Evolutionary conservation across 53 echinoderm and acorn worm species (phyloP).

Genomic region (Echinometra lucunter): DNA sequence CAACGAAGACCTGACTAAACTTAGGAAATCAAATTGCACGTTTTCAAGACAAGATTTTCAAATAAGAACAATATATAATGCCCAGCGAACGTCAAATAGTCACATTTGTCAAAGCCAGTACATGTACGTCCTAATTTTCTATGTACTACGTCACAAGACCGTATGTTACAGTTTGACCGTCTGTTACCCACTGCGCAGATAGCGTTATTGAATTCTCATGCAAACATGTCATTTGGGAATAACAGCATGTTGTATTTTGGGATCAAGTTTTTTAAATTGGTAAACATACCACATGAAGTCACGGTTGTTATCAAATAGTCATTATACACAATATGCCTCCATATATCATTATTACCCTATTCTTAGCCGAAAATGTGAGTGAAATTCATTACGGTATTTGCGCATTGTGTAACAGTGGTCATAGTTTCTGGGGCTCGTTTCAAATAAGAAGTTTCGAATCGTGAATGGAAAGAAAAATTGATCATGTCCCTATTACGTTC

Average conservation of each 20-base stretch:
- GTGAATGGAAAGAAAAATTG: background rate
- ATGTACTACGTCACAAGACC: slow-evolving; percentile 55
- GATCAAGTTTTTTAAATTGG: background rate
- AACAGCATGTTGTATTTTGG: background rate
- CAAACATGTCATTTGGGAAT: background rate
- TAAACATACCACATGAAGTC: too few relatives aligned
- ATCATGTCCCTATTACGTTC: background rate
- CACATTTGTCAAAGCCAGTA: slow-evolving; percentile 58
- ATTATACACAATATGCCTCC: too few relatives aligned
- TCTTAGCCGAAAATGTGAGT: too few relatives aligned
- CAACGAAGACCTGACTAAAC: slow-evolving; percentile 37
- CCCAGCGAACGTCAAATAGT: slow-evolving; percentile 66
- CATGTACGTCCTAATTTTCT: slow-evolving; percentile 51
- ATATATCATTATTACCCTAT: background rate
- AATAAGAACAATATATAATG: slow-evolving; percentile 48
- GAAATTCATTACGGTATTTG: slow-evolving; percentile 12
- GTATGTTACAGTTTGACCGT: slow-evolving; percentile 51
- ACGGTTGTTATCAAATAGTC: too few relatives aligned
- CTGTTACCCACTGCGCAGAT: background rate
- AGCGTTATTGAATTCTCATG: background rate
- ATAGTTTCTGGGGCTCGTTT: slow-evolving; percentile 37
- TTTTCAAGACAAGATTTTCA: slow-evolving; percentile 48
- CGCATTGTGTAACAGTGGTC: background rate
- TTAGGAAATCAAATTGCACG: slow-evolving; percentile 24
- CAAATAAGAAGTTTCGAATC: background rate